Percentiles rank a stretch among this genome's conserved stretches.
These are phyloP conservation scores for Nycticorax nycticorax DNA, from an alignment of 2,113 vertebrate genomes.

Conservation along the genomic window DNA sequence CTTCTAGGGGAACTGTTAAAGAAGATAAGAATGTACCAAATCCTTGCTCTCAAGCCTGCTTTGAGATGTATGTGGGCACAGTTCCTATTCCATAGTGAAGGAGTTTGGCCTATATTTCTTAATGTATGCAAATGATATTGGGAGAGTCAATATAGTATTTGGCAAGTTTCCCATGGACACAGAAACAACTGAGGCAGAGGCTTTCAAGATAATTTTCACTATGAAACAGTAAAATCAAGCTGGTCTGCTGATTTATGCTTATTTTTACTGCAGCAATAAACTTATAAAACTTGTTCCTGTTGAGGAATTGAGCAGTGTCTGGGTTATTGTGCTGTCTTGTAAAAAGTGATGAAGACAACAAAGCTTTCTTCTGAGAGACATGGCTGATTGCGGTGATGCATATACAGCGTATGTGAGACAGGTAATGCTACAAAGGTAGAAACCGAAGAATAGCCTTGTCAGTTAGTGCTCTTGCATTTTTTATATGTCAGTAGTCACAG, in stretches of 20 bases:
- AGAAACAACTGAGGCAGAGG: not conserved
- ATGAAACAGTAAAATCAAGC: constrained; percentile 10
- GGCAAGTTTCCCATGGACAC: constrained; percentile 40
- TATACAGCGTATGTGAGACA: too few relatives aligned
- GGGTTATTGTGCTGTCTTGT: not conserved
- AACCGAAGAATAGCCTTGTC: not conserved
- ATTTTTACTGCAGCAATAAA: constrained; percentile 20
- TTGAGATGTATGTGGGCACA: constrained; percentile 9
- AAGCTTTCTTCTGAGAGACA: not conserved
- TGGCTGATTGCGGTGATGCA: not conserved
- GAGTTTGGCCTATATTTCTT: constrained; percentile 4
- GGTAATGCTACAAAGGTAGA: not conserved
- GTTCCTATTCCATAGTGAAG: not conserved
- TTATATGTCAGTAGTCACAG: not conserved
- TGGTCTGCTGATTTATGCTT: not conserved
- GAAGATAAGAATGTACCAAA: constrained; percentile 42
- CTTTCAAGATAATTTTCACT: constrained; percentile 39
- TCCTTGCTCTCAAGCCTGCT: not conserved
- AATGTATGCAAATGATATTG: constrained; percentile 31
- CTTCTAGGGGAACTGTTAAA: constrained; percentile 38
- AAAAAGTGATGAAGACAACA: not conserved
- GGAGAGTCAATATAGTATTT: not conserved
- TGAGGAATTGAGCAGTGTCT: not conserved
- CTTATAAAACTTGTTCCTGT: not conserved
- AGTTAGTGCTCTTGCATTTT: not conserved